These are phyloP conservation scores for Thalassoma bifasciatum DNA, from an alignment of 2,113 vertebrate genomes.

Conservation along the genomic window DNA sequence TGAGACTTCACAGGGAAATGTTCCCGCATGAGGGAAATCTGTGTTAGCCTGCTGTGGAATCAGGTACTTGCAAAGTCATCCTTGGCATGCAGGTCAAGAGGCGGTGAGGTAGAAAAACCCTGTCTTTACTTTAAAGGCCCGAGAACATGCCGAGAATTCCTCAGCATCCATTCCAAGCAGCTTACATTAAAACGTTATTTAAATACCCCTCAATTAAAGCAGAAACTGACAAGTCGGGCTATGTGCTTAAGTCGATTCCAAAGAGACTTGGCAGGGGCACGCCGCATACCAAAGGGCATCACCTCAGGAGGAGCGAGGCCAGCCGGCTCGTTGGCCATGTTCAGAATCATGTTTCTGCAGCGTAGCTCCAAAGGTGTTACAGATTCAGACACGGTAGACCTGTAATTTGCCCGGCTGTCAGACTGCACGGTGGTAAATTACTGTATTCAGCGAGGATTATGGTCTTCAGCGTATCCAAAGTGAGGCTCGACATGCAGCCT, in stretches of 20 bases:
- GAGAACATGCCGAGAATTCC: slow-evolving; percentile 48
- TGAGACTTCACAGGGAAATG: slow-evolving; percentile 28
- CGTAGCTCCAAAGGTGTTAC: slow-evolving; percentile 65
- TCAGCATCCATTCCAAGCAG: slow-evolving; percentile 26
- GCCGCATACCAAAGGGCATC: slow-evolving; percentile 74
- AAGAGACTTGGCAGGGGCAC: slow-evolving; percentile 48
- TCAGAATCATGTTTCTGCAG: slow-evolving; percentile 49
- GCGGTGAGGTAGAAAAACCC: slow-evolving; percentile 11
- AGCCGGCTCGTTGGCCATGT: slow-evolving; percentile 33
- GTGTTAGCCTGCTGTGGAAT: slow-evolving; percentile 14
- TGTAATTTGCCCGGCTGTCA: slow-evolving; percentile 80
- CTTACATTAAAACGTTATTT: slow-evolving; percentile 59
- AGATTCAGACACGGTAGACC: slow-evolving; percentile 72
- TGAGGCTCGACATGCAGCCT: slow-evolving; percentile 66
- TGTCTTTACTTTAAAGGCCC: slow-evolving; percentile 20
- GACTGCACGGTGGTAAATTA: slow-evolving; percentile 76
- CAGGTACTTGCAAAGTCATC: slow-evolving; percentile 64
- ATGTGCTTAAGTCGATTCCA: slow-evolving; percentile 5
- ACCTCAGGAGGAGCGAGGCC: slow-evolving; percentile 45
- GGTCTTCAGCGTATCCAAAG: slow-evolving; percentile 66
- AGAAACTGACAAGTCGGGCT: slow-evolving; percentile 42
- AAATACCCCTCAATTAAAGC: slow-evolving; percentile 64
- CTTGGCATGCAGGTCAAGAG: slow-evolving; percentile 55
- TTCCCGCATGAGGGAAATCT: slow-evolving; percentile 1
- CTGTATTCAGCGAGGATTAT: slow-evolving; percentile 76